A percentile compares a stretch with the other conserved stretches of the same genome.
Evolutionary conservation across 2,113 vertebrate genomes (phyloP).

Genomic region (Paramormyrops kingsleyae): DNA sequence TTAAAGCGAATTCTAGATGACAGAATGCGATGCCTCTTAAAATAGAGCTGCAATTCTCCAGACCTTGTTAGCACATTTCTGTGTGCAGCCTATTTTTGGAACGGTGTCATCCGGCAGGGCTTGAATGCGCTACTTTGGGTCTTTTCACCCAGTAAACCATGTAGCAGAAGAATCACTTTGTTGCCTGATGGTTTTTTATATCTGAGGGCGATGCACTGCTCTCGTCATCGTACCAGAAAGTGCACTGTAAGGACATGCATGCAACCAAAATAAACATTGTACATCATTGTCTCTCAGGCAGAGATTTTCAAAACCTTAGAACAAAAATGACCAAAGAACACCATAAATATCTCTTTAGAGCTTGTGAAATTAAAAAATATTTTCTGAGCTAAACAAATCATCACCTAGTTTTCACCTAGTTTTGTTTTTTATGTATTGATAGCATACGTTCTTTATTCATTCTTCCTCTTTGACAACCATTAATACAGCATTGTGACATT

Average conservation of each 20-base stretch:
- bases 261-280: background rate
- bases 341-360: background rate
- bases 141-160: slow-evolving; percentile 25
- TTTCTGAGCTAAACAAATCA: background rate
- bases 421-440: background rate
- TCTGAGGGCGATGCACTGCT: background rate
- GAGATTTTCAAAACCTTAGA: background rate
- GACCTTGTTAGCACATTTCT: slow-evolving; percentile 34
- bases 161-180: slow-evolving; percentile 27
- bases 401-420: no score
- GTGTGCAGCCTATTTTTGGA: slow-evolving; percentile 38
- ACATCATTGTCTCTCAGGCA: background rate
- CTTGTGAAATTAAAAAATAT: background rate
- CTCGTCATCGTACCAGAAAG: background rate
- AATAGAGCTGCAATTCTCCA: slow-evolving; percentile 30
- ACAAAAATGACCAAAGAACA: background rate
- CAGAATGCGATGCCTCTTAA: slow-evolving; percentile 30
- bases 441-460: background rate
- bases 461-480: background rate
- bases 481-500: background rate
- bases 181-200: background rate
- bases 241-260: background rate
- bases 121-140: slow-evolving; percentile 24
- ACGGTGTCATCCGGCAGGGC: slow-evolving; percentile 33
- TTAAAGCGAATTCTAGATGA: slow-evolving; percentile 18